Evolutionary conservation across 2,888 invertebrate genomes (phyloP).

Genomic region (Stratiomys singularior): DNA sequence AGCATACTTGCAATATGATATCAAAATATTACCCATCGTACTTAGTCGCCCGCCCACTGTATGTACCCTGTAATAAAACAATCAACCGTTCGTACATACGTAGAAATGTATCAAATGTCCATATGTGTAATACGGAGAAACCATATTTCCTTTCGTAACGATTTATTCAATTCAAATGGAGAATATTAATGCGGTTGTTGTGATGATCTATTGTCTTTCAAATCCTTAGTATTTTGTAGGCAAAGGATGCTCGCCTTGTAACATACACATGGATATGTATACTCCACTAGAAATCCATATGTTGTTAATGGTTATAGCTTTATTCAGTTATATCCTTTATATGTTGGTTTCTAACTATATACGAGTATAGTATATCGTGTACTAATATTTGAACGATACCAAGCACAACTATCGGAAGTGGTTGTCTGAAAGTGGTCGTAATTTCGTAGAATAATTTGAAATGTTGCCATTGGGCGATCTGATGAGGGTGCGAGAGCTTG

Average conservation of each 20-base stretch:
- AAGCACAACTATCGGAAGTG: not conserved
- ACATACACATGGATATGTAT: not conserved
- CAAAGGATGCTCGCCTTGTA: not conserved
- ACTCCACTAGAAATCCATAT: not conserved
- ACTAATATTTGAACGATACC: not conserved
- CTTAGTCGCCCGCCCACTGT: no score
- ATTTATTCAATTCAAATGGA: not conserved
- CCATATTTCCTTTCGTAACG: conserved; percentile 2
- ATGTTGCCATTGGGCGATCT: not conserved
- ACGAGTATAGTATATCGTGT: not conserved
- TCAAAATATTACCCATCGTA: not conserved
- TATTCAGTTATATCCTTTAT: not conserved
- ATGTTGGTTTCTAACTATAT: not conserved
- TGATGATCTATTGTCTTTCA: not conserved
- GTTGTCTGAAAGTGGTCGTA: not conserved
- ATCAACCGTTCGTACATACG: not conserved
- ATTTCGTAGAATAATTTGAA: not conserved
- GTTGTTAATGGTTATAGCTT: not conserved
- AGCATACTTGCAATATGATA: not conserved
- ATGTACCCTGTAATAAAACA: not conserved
- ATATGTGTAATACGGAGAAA: not conserved
- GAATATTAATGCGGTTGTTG: not conserved
- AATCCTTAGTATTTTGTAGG: not conserved
- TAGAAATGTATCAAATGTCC: conserved; percentile 4
- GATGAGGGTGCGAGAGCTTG: no score